Percentiles rank a stretch among this genome's conserved stretches.
These are phyloP conservation scores for Amphilophus citrinellus DNA, from an alignment of 2,113 vertebrate genomes.

Conservation along the genomic window DNA sequence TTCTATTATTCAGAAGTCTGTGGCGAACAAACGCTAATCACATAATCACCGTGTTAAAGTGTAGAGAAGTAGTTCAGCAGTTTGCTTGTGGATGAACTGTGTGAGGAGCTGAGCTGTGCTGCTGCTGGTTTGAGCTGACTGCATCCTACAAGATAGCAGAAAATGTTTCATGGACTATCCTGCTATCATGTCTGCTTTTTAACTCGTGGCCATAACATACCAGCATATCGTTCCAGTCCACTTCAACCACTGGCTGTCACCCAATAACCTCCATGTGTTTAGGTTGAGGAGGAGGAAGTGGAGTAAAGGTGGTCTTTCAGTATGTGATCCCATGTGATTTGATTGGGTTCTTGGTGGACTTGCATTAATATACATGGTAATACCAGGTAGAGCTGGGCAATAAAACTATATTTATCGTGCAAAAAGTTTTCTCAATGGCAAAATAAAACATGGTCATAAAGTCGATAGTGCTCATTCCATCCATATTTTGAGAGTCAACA, in stretches of 20 bases:
- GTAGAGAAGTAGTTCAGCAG: too few species aligned
- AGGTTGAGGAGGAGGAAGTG: too few species aligned
- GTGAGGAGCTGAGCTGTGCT: not conserved
- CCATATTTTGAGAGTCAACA: not conserved
- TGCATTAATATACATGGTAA: too few species aligned
- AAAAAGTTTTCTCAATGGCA: not conserved
- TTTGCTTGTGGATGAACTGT: too few species aligned
- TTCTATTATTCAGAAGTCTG: not conserved
- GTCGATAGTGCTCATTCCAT: not conserved
- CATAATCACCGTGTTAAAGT: not conserved
- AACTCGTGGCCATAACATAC: too few species aligned
- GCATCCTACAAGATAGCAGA: not conserved
- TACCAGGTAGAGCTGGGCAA: not conserved
- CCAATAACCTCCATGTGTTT: not conserved
- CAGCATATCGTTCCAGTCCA: not conserved
- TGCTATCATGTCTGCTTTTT: too few species aligned
- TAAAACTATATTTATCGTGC: not conserved
- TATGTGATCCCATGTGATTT: too few species aligned
- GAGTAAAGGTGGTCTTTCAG: too few species aligned
- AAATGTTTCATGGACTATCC: not conserved
- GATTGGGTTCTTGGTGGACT: too few species aligned
- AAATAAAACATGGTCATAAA: rapidly evolving
- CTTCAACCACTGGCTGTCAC: not conserved
- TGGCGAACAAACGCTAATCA: not conserved
- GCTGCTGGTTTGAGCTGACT: not conserved